Evolutionary conservation across 2,113 vertebrate genomes (phyloP).

Genomic region (Ascaphus truei): DNA sequence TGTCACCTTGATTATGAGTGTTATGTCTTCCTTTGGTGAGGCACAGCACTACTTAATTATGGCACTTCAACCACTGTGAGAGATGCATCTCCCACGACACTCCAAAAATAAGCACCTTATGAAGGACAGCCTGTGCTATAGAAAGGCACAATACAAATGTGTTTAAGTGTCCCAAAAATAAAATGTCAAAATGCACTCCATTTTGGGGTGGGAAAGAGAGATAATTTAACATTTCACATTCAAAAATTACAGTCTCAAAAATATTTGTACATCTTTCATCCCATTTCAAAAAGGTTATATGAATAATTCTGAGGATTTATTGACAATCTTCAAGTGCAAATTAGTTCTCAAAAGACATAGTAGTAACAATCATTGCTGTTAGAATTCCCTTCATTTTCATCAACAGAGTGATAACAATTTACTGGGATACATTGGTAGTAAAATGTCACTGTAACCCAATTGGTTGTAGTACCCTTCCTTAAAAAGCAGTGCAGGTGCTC

Average conservation of each 20-base stretch:
- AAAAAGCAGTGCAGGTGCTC: not conserved
- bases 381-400: conserved; percentile 5
- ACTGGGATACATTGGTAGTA: not conserved
- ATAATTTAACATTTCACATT: conserved; percentile 1
- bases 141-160: no score
- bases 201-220: no score
- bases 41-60: no score
- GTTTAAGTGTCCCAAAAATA: no score
- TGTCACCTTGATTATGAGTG: no score
- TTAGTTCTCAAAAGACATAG: not conserved
- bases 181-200: no score
- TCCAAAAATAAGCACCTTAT: no score
- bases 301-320: not conserved
- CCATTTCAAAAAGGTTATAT: not conserved
- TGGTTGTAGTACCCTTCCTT: not conserved
- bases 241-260: conserved; percentile 11
- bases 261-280: not conserved
- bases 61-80: no score
- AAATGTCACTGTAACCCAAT: no score
- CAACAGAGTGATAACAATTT: not conserved
- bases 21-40: no score
- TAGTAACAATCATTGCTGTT: not conserved
- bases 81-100: no score
- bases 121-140: no score
- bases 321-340: conserved; percentile 13